Percentiles rank a stretch among this genome's conserved stretches.
Conservation (phyloP, 2,888 invertebrate species). For the Gryllus longicercus region DNA sequence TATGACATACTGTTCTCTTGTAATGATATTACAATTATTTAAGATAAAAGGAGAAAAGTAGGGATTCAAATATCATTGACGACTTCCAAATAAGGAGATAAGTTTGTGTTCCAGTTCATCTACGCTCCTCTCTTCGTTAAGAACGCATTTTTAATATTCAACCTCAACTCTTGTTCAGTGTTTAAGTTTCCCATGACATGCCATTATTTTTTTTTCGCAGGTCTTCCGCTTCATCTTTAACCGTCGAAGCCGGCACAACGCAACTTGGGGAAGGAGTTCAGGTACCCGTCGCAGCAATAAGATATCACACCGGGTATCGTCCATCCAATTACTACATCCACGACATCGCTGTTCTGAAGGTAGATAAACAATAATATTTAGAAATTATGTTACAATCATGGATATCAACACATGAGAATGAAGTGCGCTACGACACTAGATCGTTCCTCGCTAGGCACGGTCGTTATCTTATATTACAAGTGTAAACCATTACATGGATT, state of each 20-base stretch:
- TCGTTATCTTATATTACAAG: too few species aligned
- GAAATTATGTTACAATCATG: neutral
- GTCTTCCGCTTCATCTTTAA: too few species aligned
- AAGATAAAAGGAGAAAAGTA: too few species aligned
- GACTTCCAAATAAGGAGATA: neutral
- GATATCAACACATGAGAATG: neutral
- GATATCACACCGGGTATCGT: slow-evolving; percentile 22
- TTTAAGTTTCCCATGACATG: too few species aligned
- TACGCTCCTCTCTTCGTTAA: neutral
- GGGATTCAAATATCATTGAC: neutral
- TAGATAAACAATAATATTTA: neutral
- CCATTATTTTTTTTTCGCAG: neutral
- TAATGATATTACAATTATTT: too few species aligned
- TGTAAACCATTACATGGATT: too few species aligned
- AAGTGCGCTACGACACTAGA: neutral
- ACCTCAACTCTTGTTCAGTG: too few species aligned
- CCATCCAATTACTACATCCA: slow-evolving; percentile 23
- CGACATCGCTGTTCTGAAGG: slow-evolving; percentile 30
- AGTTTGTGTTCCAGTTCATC: too few species aligned
- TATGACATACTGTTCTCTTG: too few species aligned
- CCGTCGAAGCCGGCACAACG: slow-evolving; percentile 20
- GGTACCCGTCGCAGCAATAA: neutral
- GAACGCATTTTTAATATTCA: neutral
- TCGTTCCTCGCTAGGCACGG: too few species aligned
- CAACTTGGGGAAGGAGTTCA: slow-evolving; percentile 3